Evolutionary conservation across 2,113 vertebrate genomes (phyloP).

Genomic region (Mesoclemmys tuberculata): DNA sequence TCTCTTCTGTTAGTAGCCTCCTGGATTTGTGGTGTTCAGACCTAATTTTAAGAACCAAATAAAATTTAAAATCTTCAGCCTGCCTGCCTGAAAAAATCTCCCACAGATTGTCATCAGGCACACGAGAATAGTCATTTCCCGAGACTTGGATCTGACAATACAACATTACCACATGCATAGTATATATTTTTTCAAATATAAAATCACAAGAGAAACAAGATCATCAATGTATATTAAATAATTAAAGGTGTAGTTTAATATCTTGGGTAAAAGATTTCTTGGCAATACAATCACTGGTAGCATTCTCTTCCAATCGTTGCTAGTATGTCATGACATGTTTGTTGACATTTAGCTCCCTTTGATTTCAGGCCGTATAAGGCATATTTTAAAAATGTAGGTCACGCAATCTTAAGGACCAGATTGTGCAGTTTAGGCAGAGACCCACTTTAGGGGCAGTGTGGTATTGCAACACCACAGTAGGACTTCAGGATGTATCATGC

Average conservation of each 20-base stretch:
- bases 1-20: neutral
- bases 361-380: rapidly evolving
- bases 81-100: neutral
- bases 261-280: neutral
- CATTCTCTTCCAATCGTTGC: neutral
- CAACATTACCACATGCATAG: neutral
- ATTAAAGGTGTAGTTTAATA: neutral
- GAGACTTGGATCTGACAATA: neutral
- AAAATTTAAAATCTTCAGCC: neutral
- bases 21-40: neutral
- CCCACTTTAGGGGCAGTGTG: neutral
- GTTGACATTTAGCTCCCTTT: neutral
- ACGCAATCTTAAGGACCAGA: neutral
- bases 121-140: neutral
- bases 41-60: neutral
- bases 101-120: neutral
- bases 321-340: rapidly evolving
- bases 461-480: neutral
- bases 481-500: neutral
- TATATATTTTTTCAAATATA: neutral
- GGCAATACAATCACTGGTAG: neutral
- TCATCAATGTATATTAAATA: neutral
- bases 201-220: neutral
- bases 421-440: neutral
- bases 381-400: neutral